A percentile compares a stretch with the other conserved stretches of the same genome.
phyloP scores from a whole-genome alignment of 2,888 invertebrate species.

The Sinohyriopsis cumingii region DNA sequence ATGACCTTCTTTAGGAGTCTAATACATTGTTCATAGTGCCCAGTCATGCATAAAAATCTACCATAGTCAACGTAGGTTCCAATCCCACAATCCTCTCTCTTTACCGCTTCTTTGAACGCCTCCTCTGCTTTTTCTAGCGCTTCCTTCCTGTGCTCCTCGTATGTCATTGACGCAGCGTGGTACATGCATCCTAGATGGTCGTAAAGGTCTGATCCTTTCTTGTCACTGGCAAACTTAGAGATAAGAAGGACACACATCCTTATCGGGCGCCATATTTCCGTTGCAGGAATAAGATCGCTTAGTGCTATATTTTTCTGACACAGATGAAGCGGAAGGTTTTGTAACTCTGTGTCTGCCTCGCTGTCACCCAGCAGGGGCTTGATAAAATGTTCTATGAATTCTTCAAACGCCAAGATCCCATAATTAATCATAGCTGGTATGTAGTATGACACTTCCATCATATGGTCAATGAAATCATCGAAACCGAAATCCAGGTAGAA shows the following conservation, averaged over 20 bases:
- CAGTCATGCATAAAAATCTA: conserved; percentile 35
- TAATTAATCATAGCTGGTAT: conserved; percentile 30
- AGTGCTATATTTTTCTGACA: conserved; percentile 46
- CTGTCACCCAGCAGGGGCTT: conserved; percentile 41
- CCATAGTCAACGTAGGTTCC: conserved; percentile 49
- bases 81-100: conserved; percentile 42
- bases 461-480: conserved; percentile 37
- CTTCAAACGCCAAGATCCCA: conserved; percentile 43
- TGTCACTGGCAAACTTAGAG: conserved; percentile 37
- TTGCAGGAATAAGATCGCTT: conserved; percentile 40
- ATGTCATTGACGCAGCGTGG: conserved; percentile 42
- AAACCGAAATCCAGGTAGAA: conserved; percentile 50
- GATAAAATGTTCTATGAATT: conserved; percentile 46
- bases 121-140: conserved; percentile 34
- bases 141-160: conserved; percentile 35
- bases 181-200: conserved; percentile 50
- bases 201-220: conserved; percentile 38
- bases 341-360: conserved; percentile 41
- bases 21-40: conserved; percentile 35
- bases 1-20: conserved; percentile 37
- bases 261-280: conserved; percentile 50
- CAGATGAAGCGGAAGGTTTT: conserved; percentile 39
- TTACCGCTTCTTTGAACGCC: conserved; percentile 41
- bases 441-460: conserved; percentile 38
- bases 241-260: conserved; percentile 47